Conservation (phyloP, 92 coral and sea anemone genomes). For the Heliopora coerulea region DNA sequence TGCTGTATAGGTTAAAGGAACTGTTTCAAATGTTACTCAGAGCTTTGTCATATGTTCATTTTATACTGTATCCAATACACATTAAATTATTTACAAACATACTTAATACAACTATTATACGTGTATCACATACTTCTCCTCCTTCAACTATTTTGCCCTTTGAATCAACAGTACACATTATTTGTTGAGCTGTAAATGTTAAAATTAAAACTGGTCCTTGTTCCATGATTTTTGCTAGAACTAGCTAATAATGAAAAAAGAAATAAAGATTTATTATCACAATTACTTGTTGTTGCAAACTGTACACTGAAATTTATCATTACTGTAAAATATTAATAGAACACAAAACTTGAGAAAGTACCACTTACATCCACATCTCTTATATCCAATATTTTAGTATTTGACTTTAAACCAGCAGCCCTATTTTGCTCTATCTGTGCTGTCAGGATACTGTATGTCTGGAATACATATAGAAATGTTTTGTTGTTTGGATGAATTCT, state of each 20-base stretch:
- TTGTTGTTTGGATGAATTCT: not conserved
- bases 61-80: too few species aligned
- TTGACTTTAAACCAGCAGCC: constrained; percentile 84
- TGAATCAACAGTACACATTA: constrained; percentile 76
- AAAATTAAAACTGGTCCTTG: constrained; percentile 95
- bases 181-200: constrained; percentile 92
- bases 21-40: too few species aligned
- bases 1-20: too few species aligned
- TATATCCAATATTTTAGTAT: constrained; percentile 85
- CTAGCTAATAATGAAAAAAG: constrained; percentile 58
- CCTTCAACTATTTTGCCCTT: constrained; percentile 88
- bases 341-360: not conserved
- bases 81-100: too few species aligned
- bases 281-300: too few species aligned
- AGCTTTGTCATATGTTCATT: too few species aligned
- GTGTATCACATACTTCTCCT: constrained; percentile 73
- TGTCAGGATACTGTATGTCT: constrained; percentile 93
- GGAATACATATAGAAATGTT: constrained; percentile 1
- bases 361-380: constrained; percentile 92
- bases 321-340: too few species aligned
- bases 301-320: too few species aligned
- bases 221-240: constrained; percentile 97
- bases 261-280: not conserved
- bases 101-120: too few species aligned
- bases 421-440: constrained; percentile 94